phyloP scores from a whole-genome alignment of 2,797 vertebrate genomes.

The Anableps anableps region DNA sequence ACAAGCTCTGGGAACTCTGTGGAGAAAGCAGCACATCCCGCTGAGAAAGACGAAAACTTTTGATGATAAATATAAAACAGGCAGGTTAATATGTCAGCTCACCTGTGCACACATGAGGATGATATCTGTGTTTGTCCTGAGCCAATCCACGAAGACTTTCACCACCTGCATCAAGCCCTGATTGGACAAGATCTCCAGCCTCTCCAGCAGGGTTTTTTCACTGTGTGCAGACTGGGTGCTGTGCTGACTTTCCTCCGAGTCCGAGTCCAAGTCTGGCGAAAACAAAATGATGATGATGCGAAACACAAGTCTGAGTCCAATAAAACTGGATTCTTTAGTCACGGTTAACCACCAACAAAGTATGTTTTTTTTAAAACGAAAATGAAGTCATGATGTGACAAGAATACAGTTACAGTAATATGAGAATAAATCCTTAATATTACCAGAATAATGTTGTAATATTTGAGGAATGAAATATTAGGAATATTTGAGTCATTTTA shows the following conservation, averaged over 20 bases:
- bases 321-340: not conserved
- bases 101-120: slow-evolving; percentile 97
- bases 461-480: no score
- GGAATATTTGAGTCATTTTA: no score
- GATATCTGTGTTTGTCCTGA: slow-evolving; percentile 95
- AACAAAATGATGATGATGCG: not conserved
- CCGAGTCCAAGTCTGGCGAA: slow-evolving; percentile 84
- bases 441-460: no score
- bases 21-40: not conserved
- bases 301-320: not conserved
- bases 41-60: not conserved
- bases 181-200: slow-evolving; percentile 88
- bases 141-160: slow-evolving; percentile 96
- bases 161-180: slow-evolving; percentile 93
- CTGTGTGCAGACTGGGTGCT: slow-evolving; percentile 87
- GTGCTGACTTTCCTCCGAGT: slow-evolving; percentile 89
- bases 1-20: slow-evolving; percentile 97
- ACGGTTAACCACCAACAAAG: not conserved
- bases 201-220: slow-evolving; percentile 91
- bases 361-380: no score
- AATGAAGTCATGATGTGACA: no score
- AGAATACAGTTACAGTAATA: no score
- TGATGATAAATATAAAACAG: not conserved
- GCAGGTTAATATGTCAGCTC: not conserved
- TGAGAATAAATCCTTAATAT: no score